Conservation (phyloP, 1,140 invertebrate species). For the Leptestheria dahalacensis region DNA sequence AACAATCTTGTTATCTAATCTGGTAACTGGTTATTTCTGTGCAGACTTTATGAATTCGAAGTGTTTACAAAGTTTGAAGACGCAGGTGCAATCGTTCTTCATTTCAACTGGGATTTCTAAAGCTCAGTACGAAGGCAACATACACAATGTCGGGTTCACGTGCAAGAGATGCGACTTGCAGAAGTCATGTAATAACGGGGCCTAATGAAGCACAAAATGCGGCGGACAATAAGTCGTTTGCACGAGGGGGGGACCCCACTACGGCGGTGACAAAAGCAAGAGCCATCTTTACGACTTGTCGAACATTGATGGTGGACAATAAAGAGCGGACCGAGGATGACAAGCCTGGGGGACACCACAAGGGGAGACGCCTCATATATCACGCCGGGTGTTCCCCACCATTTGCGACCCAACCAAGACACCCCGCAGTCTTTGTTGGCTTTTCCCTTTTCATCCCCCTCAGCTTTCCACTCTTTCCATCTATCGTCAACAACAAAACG, state of each 20-base stretch:
- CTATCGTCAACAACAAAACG: background rate
- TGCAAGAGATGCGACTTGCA: background rate
- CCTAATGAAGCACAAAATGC: background rate
- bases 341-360: background rate
- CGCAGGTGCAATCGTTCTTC: too few relatives aligned
- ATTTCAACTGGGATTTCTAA: too few relatives aligned
- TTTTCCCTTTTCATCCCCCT: background rate
- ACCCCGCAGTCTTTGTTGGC: slow-evolving; percentile 10
- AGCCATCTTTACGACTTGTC: slow-evolving; percentile 7
- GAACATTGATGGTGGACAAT: slow-evolving; percentile 8
- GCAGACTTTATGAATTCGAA: too few relatives aligned
- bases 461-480: too few relatives aligned
- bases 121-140: too few relatives aligned
- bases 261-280: background rate
- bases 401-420: slow-evolving; percentile 6
- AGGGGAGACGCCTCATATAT: slow-evolving; percentile 1
- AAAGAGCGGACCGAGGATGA: background rate
- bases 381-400: slow-evolving; percentile 6
- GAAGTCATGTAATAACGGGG: background rate
- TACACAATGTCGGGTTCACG: too few relatives aligned
- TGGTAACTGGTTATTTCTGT: too few relatives aligned
- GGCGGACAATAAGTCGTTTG: background rate
- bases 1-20: too few relatives aligned
- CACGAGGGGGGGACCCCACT: background rate
- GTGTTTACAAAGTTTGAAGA: too few relatives aligned